A percentile compares a stretch with the other conserved stretches of the same genome.
phyloP scores from a whole-genome alignment of 2,113 vertebrate genomes.

The Callipepla squamata region DNA sequence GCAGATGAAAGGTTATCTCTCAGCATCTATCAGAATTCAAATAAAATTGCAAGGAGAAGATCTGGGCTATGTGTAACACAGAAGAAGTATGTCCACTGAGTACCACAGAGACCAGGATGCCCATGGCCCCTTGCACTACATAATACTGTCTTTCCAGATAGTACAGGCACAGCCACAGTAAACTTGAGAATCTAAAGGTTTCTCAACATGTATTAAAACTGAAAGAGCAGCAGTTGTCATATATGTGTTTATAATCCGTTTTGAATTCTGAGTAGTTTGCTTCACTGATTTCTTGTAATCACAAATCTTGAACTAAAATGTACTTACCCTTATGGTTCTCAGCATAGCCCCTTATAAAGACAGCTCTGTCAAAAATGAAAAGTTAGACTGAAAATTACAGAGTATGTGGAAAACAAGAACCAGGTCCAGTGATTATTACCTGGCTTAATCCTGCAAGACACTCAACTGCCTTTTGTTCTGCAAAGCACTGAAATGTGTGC shows the following conservation, averaged over 20 bases:
- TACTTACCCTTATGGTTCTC: background rate
- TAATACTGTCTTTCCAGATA: background rate
- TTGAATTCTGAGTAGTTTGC: background rate
- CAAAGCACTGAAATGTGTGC: background rate
- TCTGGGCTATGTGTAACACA: background rate
- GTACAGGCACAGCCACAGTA: background rate
- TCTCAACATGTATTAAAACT: background rate
- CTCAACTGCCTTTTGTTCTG: background rate
- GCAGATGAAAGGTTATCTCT: background rate
- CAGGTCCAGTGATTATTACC: background rate
- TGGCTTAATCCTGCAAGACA: background rate
- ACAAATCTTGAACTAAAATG: background rate
- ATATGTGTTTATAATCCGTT: background rate
- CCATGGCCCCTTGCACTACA: background rate
- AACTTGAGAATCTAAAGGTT: accelerated
- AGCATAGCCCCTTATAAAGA: background rate
- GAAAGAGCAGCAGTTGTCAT: background rate
- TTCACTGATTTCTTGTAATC: background rate
- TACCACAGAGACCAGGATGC: background rate
- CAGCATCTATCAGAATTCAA: background rate
- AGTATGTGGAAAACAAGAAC: background rate
- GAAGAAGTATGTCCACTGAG: accelerated
- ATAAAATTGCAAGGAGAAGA: background rate
- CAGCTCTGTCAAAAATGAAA: background rate
- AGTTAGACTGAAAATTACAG: background rate